Base-by-base conservation (phyloP, 2,113 vertebrate species). In the Erythrolamprus reginae region DNA sequence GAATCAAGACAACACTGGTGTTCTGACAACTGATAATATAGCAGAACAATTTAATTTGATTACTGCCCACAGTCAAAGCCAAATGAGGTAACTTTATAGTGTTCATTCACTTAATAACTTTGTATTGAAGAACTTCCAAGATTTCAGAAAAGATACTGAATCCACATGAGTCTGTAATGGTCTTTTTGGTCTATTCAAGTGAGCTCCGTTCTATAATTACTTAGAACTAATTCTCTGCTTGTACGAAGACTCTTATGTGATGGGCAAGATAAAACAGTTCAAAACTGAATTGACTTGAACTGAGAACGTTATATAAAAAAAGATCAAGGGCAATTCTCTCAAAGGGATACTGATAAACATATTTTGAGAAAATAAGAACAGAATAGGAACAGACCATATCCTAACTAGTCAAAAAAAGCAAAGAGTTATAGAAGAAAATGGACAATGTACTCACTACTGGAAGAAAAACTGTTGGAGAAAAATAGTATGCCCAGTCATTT, bases 1-100 rank as follows among this genome's bases (percentile, higher is more conserved):
- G 91, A 87, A 94, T 87, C 0, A 82, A 90, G 93, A 94, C 93
- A 93, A 94, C 55, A 88, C 87, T 1, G 0, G 50, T 89, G 88
- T 91, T 94, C 92, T 95, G 91, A 94, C 88, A 92, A 85, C 88
- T 96, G 88, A 89, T 94, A 95, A 89, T 92, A 92, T 42, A 88
- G 90, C 45, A 87, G 93, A 93, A 91, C 55, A 94, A 90, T 94
- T 77, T 77, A 5, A 77, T 77, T 77, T 38, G 33, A 77, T 21
- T 17, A 77, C 6, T 42, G 70, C 33, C 70, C 17, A 19, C 33
- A 77, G 17, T 6, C 33, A 77, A 42, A 77, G 33, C 17, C 70
- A 77, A 77, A 77, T 42, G 70, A 42, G 42, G 33, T 38, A 38
- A 77, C 70, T 77, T 19, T 77, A 38, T 77, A 77, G n/a, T 17